phyloP scores from a whole-genome alignment of 2,113 vertebrate species.

The Donacobius atricapilla region DNA sequence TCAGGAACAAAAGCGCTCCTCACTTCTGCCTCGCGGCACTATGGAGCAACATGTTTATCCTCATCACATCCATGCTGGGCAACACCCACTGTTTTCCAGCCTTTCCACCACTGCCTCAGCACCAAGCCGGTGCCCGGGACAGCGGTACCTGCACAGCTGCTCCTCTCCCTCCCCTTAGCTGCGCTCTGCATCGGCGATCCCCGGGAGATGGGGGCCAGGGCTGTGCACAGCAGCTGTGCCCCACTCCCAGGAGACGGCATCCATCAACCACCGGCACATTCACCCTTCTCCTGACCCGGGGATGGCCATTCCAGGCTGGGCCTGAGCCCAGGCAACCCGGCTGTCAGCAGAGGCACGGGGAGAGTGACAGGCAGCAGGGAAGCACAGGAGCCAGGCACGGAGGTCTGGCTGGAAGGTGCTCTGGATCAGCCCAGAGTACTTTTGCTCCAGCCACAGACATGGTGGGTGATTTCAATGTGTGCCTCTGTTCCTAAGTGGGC shows the following conservation, averaged over 20 bases:
- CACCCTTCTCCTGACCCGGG: constrained; percentile 50
- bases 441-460: not conserved
- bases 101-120: not conserved
- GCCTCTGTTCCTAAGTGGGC: not conserved
- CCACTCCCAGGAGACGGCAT: not conserved
- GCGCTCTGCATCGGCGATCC: not conserved
- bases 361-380: not conserved
- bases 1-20: not conserved
- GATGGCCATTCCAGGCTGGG: not conserved
- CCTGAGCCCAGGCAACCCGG: not conserved
- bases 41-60: not conserved
- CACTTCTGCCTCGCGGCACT: fast-evolving
- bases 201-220: not conserved
- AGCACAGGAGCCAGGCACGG: fast-evolving
- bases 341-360: not conserved
- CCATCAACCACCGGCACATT: constrained; percentile 31
- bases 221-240: constrained; percentile 19
- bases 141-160: fast-evolving
- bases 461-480: not conserved
- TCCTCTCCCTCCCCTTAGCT: not conserved
- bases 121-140: fast-evolving
- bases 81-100: not conserved
- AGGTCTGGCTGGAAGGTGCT: not conserved
- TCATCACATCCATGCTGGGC: not conserved
- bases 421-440: not conserved